Evolutionary conservation across 2,888 invertebrate species (phyloP).

Genomic region (Sceliomorpha sp.): DNA sequence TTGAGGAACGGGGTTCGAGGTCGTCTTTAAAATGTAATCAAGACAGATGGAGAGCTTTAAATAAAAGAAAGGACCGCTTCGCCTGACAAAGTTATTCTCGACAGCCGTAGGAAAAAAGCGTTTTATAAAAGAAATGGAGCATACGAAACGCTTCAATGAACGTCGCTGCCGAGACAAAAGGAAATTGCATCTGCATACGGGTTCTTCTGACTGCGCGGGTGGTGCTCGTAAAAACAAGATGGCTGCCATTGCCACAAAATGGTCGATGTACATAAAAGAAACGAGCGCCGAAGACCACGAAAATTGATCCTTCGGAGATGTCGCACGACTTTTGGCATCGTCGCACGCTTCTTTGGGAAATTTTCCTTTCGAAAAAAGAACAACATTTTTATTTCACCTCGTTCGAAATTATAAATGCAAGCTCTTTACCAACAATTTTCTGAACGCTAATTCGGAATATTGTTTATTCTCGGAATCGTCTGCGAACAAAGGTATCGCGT

Average conservation of each 20-base stretch:
- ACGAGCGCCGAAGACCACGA: conserved; percentile 39
- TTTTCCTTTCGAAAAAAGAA: too few relatives aligned
- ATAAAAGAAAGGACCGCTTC: conserved; percentile 56
- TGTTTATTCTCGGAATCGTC: too few relatives aligned
- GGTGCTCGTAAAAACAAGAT: conserved; percentile 76
- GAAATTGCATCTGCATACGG: conserved; percentile 66
- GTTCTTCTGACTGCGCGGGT: conserved; percentile 51
- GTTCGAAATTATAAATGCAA: too few relatives aligned
- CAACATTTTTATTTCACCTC: too few relatives aligned
- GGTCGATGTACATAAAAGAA: conserved; percentile 74
- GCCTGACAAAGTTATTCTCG: conserved; percentile 28
- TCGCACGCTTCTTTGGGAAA: too few relatives aligned
- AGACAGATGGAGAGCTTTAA: conserved; percentile 58
- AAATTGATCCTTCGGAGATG: too few relatives aligned
- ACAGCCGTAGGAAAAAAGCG: conserved; percentile 6
- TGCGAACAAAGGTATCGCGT: too few relatives aligned
- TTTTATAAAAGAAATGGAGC: conserved; percentile 27
- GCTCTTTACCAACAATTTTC: too few relatives aligned
- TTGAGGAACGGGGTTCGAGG: conserved; percentile 14
- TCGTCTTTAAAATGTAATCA: conserved; percentile 56
- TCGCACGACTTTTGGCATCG: too few relatives aligned
- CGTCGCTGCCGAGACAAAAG: conserved; percentile 58
- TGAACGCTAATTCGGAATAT: too few relatives aligned
- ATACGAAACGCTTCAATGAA: conserved; percentile 51
- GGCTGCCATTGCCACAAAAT: conserved; percentile 73